Percentiles rank a stretch among this genome's conserved stretches.
Evolutionary conservation across 2,888 invertebrate species (phyloP).

Genomic region (Empis stercorea): DNA sequence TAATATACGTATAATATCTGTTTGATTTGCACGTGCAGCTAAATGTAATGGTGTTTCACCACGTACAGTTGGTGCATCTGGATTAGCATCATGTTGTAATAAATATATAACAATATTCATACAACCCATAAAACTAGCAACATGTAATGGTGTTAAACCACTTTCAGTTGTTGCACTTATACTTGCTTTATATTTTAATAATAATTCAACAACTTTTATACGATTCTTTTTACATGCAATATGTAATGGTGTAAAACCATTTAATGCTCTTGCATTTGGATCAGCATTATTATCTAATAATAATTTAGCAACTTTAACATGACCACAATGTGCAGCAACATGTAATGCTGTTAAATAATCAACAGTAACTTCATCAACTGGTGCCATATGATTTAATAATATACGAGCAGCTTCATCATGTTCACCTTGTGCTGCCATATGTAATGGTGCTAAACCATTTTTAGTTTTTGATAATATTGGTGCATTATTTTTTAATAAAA

Average conservation of each 20-base stretch:
- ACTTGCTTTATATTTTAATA: conserved; percentile 89
- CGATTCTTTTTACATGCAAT: conserved; percentile 99
- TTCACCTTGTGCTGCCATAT: conserved; percentile 98
- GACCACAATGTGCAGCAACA: conserved; percentile 89
- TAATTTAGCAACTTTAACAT: conserved; percentile 84
- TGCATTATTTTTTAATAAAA: conserved; percentile 76
- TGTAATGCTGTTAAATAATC: conserved; percentile 96
- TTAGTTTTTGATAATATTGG: conserved; percentile 94
- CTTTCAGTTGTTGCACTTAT: conserved; percentile 58
- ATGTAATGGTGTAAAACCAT: conserved; percentile 95
- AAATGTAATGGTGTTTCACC: conserved; percentile 95
- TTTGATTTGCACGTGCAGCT: conserved; percentile 94
- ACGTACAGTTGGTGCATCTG: conserved; percentile 87
- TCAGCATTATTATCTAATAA: conserved; percentile 91
- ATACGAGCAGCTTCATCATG: conserved; percentile 93
- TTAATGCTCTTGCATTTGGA: conserved; percentile 88
- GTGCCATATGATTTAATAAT: conserved; percentile 82
- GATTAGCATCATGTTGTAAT: conserved; percentile 84
- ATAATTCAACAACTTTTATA: conserved; percentile 87
- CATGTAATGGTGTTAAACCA: conserved; percentile 92
- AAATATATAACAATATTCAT: conserved; percentile 97
- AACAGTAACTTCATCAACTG: conserved; percentile 97
- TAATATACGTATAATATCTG: conserved; percentile 90
- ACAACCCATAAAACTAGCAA: conserved; percentile 98
- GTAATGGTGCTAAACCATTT: conserved; percentile 90